A percentile compares a stretch with the other conserved stretches of the same genome.
Evolutionary conservation across 2,797 vertebrate genomes (phyloP).

Genomic region (Zalophus californianus): DNA sequence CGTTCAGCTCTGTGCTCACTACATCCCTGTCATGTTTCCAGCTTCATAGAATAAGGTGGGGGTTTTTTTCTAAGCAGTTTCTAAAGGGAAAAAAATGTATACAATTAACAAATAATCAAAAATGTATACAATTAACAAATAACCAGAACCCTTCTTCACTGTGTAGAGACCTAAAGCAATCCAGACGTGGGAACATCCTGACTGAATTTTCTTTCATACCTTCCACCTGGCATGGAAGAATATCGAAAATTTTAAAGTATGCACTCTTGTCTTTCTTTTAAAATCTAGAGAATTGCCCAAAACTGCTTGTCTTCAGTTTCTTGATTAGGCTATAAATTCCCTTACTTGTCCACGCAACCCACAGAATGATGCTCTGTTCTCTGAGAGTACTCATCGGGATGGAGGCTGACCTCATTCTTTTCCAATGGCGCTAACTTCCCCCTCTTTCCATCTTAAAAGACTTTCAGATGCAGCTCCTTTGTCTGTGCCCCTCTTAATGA

Average conservation of each 20-base stretch:
- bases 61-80: background rate
- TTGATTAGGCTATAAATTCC: background rate
- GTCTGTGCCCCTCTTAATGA: background rate
- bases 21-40: background rate
- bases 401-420: background rate
- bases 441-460: background rate
- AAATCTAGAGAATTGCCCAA: background rate
- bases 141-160: background rate
- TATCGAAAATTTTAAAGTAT: background rate
- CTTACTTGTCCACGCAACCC: background rate
- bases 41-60: background rate
- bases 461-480: background rate
- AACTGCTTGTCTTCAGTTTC: constrained; percentile 4
- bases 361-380: background rate
- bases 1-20: background rate
- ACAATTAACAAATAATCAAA: background rate
- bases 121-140: background rate
- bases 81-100: background rate
- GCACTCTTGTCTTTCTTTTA: background rate
- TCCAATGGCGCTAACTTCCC: background rate
- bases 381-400: background rate
- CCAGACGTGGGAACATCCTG: background rate
- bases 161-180: background rate
- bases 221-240: background rate
- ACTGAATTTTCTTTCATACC: background rate